A percentile compares a stretch with the other conserved stretches of the same genome.
These are phyloP conservation scores for Bombus difficillimus DNA, from an alignment of 1,140 invertebrate species.

Conservation along the genomic window DNA sequence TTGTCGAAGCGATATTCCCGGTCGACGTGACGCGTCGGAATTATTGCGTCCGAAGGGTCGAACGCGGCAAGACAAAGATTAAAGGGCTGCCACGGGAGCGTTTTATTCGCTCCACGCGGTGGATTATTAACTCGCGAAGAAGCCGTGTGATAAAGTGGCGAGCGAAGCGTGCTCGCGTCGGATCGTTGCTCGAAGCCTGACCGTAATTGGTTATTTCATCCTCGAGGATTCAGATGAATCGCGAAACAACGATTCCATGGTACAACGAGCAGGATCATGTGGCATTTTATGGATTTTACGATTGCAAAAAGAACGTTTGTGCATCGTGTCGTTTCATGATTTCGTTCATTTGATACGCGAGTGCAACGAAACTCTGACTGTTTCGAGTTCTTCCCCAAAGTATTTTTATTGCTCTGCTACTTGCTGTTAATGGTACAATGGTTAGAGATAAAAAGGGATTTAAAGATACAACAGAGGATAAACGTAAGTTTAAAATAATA, in stretches of 20 bases:
- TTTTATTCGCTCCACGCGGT: slow-evolving; percentile 1
- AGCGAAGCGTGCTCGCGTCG: not conserved
- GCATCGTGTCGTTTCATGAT: too few species aligned
- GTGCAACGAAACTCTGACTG: too few species aligned
- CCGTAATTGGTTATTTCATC: slow-evolving; percentile 12
- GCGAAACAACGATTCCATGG: too few species aligned
- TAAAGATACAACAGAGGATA: too few species aligned
- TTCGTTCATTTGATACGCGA: too few species aligned
- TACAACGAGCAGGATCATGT: not conserved
- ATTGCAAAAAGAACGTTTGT: too few species aligned
- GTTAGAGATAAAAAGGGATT: too few species aligned
- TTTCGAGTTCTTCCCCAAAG: too few species aligned
- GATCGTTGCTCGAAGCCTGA: not conserved
- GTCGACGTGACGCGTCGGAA: not conserved
- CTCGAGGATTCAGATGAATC: not conserved
- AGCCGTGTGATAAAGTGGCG: slow-evolving; percentile 20
- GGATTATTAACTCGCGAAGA: slow-evolving; percentile 30
- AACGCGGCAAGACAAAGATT: slow-evolving; percentile 30
- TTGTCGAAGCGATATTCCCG: slow-evolving; percentile 27
- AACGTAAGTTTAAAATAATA: too few species aligned
- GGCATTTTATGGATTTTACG: not conserved
- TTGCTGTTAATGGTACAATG: too few species aligned
- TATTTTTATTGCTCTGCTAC: too few species aligned
- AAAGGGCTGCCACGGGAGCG: slow-evolving; percentile 30
- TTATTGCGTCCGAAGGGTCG: slow-evolving; percentile 7